phyloP scores from a whole-genome alignment of 2,797 vertebrate species.

The Dicrostonyx torquatus region DNA sequence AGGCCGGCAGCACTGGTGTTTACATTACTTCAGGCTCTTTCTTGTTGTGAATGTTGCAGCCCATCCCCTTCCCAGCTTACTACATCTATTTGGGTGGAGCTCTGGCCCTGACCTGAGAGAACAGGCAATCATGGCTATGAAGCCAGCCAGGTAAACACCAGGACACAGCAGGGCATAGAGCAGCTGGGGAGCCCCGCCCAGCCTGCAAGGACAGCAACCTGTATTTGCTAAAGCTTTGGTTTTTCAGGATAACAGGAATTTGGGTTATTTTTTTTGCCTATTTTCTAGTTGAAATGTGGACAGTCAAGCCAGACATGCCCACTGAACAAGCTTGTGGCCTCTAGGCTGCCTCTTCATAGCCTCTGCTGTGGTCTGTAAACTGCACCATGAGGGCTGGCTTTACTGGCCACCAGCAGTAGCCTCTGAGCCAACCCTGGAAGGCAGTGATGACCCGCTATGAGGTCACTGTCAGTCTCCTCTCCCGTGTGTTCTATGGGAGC shows the following conservation, averaged over 20 bases:
- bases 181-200: not conserved
- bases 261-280: not conserved
- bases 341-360: not conserved
- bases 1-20: not conserved
- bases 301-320: not conserved
- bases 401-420: not conserved
- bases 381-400: not conserved
- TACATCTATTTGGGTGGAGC: not conserved
- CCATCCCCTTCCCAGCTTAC: not conserved
- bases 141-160: not conserved
- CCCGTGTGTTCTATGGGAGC: not conserved
- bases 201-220: not conserved
- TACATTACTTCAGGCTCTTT: not conserved
- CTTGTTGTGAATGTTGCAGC: not conserved
- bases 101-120: not conserved
- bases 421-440: not conserved
- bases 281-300: not conserved
- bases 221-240: not conserved
- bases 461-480: not conserved
- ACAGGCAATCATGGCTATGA: not conserved
- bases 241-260: constrained; percentile 13
- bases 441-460: not conserved
- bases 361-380: not conserved
- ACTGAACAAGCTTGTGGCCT: too few species aligned
- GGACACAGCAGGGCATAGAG: too few species aligned